These are phyloP conservation scores for Otocyon megalotis DNA, from an alignment of 2,113 vertebrate species.

Conservation along the genomic window DNA sequence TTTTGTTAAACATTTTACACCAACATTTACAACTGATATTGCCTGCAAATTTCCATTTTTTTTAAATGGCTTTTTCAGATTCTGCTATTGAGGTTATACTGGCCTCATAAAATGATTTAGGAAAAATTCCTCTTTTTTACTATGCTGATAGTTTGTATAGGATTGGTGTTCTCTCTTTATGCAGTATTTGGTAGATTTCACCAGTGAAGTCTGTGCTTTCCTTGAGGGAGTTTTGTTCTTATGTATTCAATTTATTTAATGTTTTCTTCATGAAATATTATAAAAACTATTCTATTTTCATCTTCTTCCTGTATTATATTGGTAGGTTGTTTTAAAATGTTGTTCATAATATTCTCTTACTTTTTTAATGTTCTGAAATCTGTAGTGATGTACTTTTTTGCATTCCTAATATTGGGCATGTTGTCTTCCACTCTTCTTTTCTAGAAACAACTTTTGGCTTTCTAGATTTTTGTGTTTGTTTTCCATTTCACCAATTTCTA, in stretches of 20 bases:
- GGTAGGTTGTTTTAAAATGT: background rate
- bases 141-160: background rate
- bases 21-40: background rate
- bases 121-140: background rate
- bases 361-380: background rate
- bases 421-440: background rate
- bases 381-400: background rate
- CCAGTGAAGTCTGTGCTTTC: background rate
- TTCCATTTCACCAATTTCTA: background rate
- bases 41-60: background rate
- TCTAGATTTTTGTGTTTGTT: background rate
- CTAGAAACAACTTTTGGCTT: background rate
- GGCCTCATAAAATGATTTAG: conserved; percentile 30
- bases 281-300: background rate
- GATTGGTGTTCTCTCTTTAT: background rate
- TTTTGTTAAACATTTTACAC: conserved; percentile 1
- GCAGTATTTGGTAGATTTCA: conserved; percentile 10
- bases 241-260: background rate
- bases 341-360: background rate
- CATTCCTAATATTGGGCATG: background rate
- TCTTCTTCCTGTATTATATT: background rate
- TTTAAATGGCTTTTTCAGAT: conserved; percentile 25
- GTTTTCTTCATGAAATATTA: conserved; percentile 38
- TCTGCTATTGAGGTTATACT: background rate
- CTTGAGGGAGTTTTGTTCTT: conserved; percentile 17